Evolutionary conservation across 2,113 vertebrate genomes (phyloP).

Genomic region (Carassius gibelio): DNA sequence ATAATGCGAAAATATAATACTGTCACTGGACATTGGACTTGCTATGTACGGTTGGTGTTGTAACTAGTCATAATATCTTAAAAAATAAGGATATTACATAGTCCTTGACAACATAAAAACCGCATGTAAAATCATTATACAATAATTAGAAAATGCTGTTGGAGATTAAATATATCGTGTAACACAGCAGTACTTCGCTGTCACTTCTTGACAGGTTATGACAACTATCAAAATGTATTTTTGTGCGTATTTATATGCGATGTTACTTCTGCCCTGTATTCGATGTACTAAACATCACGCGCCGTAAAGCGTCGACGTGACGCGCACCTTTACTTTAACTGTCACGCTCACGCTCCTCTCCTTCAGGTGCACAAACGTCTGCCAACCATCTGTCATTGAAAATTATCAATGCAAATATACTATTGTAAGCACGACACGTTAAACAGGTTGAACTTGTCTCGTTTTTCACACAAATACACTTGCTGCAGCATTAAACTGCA

Average conservation of each 20-base stretch:
- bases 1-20: neutral
- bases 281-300: neutral
- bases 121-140: too few relatives aligned
- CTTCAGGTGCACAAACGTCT: neutral
- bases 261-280: neutral
- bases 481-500: neutral
- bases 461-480: neutral
- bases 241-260: neutral
- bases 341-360: too few relatives aligned
- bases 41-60: neutral
- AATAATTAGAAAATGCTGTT: neutral
- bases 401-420: neutral
- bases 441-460: neutral
- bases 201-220: neutral
- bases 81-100: neutral
- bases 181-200: neutral
- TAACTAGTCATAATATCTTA: neutral
- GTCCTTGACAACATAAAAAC: too few relatives aligned
- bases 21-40: neutral
- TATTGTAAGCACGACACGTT: neutral
- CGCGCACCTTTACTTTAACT: neutral
- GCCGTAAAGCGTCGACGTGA: slow-evolving; percentile 7
- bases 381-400: neutral
- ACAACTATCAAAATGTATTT: neutral
- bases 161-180: neutral